Conservation (phyloP, 1,140 invertebrate species). For the Capitella teleta region DNA sequence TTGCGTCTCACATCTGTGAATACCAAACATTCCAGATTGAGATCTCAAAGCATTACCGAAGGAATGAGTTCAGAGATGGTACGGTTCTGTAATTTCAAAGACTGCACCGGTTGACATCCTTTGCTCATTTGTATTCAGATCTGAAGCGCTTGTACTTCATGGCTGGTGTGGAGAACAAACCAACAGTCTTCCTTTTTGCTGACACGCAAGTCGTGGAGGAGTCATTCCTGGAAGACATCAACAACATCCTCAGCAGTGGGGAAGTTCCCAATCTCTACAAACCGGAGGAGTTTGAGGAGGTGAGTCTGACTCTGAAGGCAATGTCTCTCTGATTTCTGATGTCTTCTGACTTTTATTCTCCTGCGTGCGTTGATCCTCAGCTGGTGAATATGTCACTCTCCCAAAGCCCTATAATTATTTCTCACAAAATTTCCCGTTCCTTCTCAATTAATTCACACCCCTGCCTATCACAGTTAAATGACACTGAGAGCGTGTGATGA, state of each 20-base stretch:
- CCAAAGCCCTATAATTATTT: too few relatives aligned
- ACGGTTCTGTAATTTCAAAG: conserved; percentile 6
- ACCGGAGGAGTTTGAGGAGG: conserved; percentile 42
- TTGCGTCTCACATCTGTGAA: conserved; percentile 53
- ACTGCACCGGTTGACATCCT: not conserved
- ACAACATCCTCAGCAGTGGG: conserved; percentile 40
- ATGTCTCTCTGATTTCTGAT: too few relatives aligned
- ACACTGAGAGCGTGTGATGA: too few relatives aligned
- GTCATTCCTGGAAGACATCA: conserved; percentile 41
- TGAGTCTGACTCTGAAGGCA: conserved; percentile 10
- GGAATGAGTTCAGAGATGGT: conserved; percentile 63
- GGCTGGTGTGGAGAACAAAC: conserved; percentile 61
- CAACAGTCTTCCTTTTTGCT: conserved; percentile 67
- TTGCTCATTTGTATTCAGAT: conserved; percentile 42
- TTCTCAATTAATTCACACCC: too few relatives aligned
- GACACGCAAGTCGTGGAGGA: conserved; percentile 54
- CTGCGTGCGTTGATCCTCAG: conserved; percentile 1
- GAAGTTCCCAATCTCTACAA: conserved; percentile 44
- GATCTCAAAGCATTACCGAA: conserved; percentile 62
- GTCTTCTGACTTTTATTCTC: too few relatives aligned
- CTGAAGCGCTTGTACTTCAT: conserved; percentile 61
- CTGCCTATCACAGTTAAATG: too few relatives aligned
- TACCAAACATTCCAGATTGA: conserved; percentile 65
- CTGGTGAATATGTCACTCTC: too few relatives aligned
- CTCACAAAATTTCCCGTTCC: too few relatives aligned